Evolutionary conservation across 2,888 invertebrate species (phyloP).

Genomic region (Ypsolopha scabrella): DNA sequence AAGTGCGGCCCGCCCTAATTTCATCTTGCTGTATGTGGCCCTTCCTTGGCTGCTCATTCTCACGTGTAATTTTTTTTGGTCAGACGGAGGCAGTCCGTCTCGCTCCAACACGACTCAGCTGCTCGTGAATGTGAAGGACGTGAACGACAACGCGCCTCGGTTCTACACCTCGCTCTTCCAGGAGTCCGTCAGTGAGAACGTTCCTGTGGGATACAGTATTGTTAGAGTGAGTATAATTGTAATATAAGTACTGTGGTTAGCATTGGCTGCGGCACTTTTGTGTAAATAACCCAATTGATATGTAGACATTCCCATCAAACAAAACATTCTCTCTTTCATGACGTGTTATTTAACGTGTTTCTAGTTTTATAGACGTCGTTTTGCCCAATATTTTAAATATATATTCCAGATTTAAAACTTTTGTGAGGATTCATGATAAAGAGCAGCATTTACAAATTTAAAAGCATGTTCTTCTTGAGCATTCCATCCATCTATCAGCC

Average conservation of each 20-base stretch:
- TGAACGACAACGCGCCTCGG: slow-evolving; percentile 94
- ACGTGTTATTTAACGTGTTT: too few relatives aligned
- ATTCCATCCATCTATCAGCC: too few relatives aligned
- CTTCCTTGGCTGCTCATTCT: too few relatives aligned
- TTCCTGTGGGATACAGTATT: slow-evolving; percentile 89
- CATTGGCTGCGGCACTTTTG: neutral
- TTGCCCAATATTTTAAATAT: too few relatives aligned
- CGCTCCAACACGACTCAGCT: slow-evolving; percentile 95
- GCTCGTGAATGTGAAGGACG: slow-evolving; percentile 91
- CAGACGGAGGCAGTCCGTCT: slow-evolving; percentile 93
- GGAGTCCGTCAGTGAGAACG: slow-evolving; percentile 93
- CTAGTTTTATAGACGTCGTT: too few relatives aligned
- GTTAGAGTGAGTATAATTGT: slow-evolving; percentile 69
- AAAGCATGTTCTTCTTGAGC: too few relatives aligned
- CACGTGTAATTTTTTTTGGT: slow-evolving; percentile 12
- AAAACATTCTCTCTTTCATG: too few relatives aligned
- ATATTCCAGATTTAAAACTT: too few relatives aligned
- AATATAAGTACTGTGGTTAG: neutral
- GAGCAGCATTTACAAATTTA: too few relatives aligned
- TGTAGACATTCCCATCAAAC: neutral
- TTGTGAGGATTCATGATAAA: too few relatives aligned
- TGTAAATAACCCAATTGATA: neutral
- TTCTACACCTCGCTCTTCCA: slow-evolving; percentile 94
- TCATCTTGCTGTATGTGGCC: too few relatives aligned
- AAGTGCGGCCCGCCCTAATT: too few relatives aligned